Conservation (phyloP, 2,888 invertebrate genomes). For the Griposia aprilina region DNA sequence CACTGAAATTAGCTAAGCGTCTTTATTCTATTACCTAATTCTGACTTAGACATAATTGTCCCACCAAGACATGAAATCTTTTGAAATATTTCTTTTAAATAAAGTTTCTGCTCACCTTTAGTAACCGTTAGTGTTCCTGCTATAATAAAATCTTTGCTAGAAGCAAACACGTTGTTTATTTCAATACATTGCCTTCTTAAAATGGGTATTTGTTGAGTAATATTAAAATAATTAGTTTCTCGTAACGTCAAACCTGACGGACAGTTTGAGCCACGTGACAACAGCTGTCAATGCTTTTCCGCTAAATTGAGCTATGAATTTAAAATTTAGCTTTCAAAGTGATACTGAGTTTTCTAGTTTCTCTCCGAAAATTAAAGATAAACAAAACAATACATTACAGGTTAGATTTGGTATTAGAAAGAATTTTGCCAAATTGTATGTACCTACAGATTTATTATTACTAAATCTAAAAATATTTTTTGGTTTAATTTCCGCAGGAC, state of each 20-base stretch:
- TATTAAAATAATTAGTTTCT: background rate
- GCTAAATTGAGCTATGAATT: conserved; percentile 4
- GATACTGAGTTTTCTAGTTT: background rate
- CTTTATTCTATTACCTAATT: background rate
- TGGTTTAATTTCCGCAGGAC: background rate
- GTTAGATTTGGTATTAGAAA: background rate
- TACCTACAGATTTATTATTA: background rate
- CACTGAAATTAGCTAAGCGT: background rate
- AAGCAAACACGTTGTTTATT: background rate
- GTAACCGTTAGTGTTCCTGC: background rate
- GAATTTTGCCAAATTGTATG: background rate
- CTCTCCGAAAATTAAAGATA: background rate
- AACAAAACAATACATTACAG: background rate
- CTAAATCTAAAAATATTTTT: background rate
- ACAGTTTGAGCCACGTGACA: conserved; percentile 45
- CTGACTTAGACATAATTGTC: background rate
- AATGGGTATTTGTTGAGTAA: background rate
- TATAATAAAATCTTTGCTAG: too few species aligned
- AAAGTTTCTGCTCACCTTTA: background rate
- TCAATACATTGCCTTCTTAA: background rate
- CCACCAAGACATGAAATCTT: background rate
- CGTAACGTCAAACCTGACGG: conserved; percentile 36
- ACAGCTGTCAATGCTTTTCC: conserved; percentile 32
- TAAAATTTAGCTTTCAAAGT: background rate
- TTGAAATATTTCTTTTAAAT: background rate